Evolutionary conservation across 2,113 vertebrate species (phyloP).

Genomic region (Mobula birostris): DNA sequence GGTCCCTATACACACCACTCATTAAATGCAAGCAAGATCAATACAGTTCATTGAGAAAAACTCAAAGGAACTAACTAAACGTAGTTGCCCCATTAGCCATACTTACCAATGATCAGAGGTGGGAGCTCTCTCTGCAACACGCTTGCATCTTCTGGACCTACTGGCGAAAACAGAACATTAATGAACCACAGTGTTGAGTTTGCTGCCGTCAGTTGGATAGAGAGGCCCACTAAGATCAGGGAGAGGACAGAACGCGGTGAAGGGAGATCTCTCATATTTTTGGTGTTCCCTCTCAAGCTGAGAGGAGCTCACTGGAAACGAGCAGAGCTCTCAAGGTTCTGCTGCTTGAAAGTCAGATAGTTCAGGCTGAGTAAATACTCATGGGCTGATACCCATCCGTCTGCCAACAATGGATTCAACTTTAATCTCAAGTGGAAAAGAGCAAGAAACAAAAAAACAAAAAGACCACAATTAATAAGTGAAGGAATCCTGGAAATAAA

Average conservation of each 20-base stretch:
- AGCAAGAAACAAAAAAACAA: neutral
- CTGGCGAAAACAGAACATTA: conserved; percentile 18
- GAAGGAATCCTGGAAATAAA: neutral
- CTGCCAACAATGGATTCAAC: conserved; percentile 31
- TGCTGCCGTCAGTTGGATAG: neutral
- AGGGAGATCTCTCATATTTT: neutral
- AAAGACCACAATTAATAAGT: neutral
- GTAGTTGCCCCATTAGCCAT: neutral
- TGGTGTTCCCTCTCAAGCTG: neutral
- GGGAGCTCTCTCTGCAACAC: neutral
- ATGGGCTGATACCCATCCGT: conserved; percentile 22
- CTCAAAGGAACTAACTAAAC: neutral
- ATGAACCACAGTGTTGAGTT: neutral
- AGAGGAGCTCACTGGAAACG: neutral
- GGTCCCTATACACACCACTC: too few relatives aligned
- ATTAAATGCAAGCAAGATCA: neutral
- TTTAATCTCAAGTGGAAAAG: conserved; percentile 14
- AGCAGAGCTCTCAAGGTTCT: conserved; percentile 4
- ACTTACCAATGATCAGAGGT: conserved; percentile 13
- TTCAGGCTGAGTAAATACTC: conserved; percentile 29
- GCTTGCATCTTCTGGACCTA: conserved; percentile 20
- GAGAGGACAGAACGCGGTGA: neutral
- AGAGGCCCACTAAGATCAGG: neutral
- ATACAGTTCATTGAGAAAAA: neutral
- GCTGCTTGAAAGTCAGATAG: neutral